phyloP scores from a whole-genome alignment of 2,113 vertebrate species.

The Oncorhynchus gorbuscha region DNA sequence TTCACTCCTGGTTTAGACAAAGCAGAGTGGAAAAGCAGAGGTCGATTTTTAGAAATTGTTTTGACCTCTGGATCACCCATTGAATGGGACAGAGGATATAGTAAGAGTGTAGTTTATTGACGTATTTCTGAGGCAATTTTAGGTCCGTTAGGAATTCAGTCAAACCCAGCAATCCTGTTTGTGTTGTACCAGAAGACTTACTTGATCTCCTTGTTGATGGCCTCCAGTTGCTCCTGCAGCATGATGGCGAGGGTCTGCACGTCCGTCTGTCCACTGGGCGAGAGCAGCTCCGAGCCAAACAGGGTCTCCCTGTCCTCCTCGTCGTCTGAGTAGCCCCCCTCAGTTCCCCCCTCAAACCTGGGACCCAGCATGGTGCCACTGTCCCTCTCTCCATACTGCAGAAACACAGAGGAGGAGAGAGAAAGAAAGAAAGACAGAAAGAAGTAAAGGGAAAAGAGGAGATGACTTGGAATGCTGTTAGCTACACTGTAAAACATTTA shows the following conservation, averaged over 20 bases:
- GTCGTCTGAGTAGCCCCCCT: constrained; percentile 82
- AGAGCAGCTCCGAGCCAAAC: constrained; percentile 86
- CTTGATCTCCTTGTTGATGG: constrained; percentile 96
- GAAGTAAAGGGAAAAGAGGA: too few species aligned
- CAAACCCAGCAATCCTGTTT: too few species aligned
- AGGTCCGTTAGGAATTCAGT: too few species aligned
- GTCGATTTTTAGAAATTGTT: too few species aligned
- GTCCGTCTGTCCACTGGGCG: constrained; percentile 89
- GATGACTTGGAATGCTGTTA: too few species aligned
- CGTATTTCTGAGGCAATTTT: too few species aligned
- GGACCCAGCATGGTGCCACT: constrained; percentile 72
- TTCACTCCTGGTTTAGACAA: too few species aligned
- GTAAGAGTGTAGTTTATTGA: too few species aligned
- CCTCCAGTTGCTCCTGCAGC: constrained; percentile 92
- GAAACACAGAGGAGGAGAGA: not conserved
- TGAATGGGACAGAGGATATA: too few species aligned
- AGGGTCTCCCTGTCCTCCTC: constrained; percentile 85
- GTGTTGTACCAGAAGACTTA: constrained; percentile 50
- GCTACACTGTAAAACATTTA: too few species aligned
- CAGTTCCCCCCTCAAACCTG: constrained; percentile 81
- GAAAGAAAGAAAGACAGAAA: not conserved
- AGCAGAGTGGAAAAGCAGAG: too few species aligned
- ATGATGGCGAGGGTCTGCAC: constrained; percentile 92
- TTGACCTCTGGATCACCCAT: too few species aligned
- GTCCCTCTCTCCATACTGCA: constrained; percentile 84